Base-by-base conservation (phyloP, 2,797 vertebrate genomes). In the Crocidura indochinensis region DNA sequence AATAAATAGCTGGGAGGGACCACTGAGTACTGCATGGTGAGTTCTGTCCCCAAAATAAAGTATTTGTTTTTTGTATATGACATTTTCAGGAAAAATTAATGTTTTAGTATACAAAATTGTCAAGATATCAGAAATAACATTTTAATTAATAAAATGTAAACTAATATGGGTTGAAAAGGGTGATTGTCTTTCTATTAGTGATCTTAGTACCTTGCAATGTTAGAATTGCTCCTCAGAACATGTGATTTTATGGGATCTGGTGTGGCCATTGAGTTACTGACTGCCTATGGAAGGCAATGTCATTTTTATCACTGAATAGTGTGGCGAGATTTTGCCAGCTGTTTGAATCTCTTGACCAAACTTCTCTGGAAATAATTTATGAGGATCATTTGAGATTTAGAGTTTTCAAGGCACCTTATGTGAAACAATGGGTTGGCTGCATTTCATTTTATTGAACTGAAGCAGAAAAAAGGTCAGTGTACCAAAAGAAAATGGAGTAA, bases 71-170 rank as follows among this genome's bases (percentile, higher is more conserved):
- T 83, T 87, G 29, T 71, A 65, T 86, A 24, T 72, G 72, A 65
- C 84, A 29, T 8, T 29, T 9, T 24, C 65, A 20, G 19, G 53
- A 1, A 24, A 64, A 60, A 72, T 14, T 24, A 26, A 24, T 20
- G 9, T 78, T 72, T 51, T 3, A 11, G 26, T 6, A 14, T 53
- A 81, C 20, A 31, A 47, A 65, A 80, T 73, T 90, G 14, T 88
- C 29, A 85, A 62, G 46, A 20, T 72, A 76, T 74, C 1, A 20
- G n/a, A 38, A 65, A 46, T 84, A 24, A 22, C 53, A 27, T 60
- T 68, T 80, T 47, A 62, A 27, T 87, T 84, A 68, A 76, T 84
- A 47, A n/a, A 62, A 6, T 64, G 47, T 53, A 46, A 53, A 29
- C 19, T 22, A 53, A 47, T 38, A 26, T n/a, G 51, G 17, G 12